Conservation (phyloP, 2,888 invertebrate genomes). For the Agonopterix arenella region DNA sequence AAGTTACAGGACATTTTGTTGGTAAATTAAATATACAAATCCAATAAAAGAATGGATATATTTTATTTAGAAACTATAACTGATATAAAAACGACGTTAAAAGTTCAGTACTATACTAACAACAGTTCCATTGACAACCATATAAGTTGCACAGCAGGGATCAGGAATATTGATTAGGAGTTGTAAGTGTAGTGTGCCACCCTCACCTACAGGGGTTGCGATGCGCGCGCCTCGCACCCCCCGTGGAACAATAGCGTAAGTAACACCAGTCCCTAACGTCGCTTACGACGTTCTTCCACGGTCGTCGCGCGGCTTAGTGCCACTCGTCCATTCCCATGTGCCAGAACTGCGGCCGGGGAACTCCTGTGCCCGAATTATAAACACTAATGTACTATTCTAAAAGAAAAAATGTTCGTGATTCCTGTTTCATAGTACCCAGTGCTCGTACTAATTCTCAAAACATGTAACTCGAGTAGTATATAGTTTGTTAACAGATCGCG, state of each 20-base stretch:
- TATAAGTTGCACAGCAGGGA: slow-evolving; percentile 48
- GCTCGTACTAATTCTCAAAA: not conserved
- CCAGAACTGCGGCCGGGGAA: slow-evolving; percentile 20
- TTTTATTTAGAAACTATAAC: not conserved
- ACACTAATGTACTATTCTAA: slow-evolving; percentile 27
- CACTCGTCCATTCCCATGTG: slow-evolving; percentile 33
- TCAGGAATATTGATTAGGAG: slow-evolving; percentile 68
- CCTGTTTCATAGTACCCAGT: not conserved
- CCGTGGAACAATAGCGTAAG: not conserved
- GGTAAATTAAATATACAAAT: too few relatives aligned
- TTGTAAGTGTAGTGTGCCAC: slow-evolving; percentile 41
- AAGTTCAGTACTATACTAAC: slow-evolving; percentile 6
- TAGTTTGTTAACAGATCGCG: slow-evolving; percentile 25
- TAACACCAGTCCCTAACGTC: not conserved
- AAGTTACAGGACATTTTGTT: too few relatives aligned
- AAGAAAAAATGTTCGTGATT: slow-evolving; percentile 11
- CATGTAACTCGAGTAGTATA: not conserved
- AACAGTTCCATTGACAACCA: slow-evolving; percentile 40
- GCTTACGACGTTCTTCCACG: slow-evolving; percentile 9
- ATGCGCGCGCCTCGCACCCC: slow-evolving; percentile 19
- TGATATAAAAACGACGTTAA: not conserved
- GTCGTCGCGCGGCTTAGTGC: slow-evolving; percentile 26
- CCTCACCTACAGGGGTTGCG: slow-evolving; percentile 15
- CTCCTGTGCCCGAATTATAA: slow-evolving; percentile 31
- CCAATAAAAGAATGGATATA: too few relatives aligned